Percentiles rank a stretch among this genome's conserved stretches.
Conservation (phyloP, 2,888 invertebrate genomes). For the Eledone cirrhosa region DNA sequence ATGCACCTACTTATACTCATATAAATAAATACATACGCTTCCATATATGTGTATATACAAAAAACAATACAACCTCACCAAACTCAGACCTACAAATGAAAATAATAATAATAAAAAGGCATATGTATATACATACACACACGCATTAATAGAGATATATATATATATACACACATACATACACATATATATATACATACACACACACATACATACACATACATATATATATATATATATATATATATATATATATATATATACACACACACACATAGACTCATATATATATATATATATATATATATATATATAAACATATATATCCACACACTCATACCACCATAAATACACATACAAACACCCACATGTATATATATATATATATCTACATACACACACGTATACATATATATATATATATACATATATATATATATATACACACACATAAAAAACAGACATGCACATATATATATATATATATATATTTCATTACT, state of each 20-base stretch:
- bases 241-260: constrained; percentile 2
- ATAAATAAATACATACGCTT: no score
- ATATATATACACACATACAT: not conserved
- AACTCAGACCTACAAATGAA: no score
- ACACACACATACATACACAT: not conserved
- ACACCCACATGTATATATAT: not conserved
- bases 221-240: not conserved
- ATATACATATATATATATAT: not conserved
- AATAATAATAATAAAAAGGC: no score
- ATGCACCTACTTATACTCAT: no score
- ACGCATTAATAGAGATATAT: no score
- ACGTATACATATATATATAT: not conserved
- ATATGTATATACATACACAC: no score
- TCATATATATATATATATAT: not conserved
- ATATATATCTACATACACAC: not conserved
- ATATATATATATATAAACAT: not conserved
- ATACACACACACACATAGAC: not conserved
- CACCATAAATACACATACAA: not conserved
- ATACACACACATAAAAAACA: not conserved
- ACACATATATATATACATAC: not conserved
- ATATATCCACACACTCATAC: not conserved
- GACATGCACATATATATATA: no score
- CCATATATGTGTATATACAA: no score
- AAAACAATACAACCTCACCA: no score
- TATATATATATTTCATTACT: no score